Percentiles rank a stretch among this genome's conserved stretches.
Evolutionary conservation across 2,113 vertebrate species (phyloP).

Genomic region (Pipa parva): DNA sequence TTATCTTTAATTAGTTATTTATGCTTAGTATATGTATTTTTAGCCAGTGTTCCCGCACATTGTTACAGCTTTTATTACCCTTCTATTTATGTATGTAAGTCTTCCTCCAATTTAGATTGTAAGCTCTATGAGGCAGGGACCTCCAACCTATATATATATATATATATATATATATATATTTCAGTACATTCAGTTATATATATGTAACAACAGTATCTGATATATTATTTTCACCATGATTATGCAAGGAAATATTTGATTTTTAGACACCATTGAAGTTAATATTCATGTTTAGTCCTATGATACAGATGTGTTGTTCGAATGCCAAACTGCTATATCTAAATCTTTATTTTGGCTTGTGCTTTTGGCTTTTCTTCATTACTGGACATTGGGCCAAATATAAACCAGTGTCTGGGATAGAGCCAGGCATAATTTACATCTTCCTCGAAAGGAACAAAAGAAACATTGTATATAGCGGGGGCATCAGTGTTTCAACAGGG

Average conservation of each 20-base stretch:
- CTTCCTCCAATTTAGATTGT: too few species aligned
- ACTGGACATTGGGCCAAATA: slow-evolving; percentile 15
- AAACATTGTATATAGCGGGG: slow-evolving; percentile 20
- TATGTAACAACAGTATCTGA: too few species aligned
- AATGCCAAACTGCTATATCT: not conserved
- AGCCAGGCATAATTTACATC: slow-evolving; percentile 26
- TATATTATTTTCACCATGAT: too few species aligned
- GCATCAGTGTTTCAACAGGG: slow-evolving; percentile 1
- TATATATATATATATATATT: too few species aligned
- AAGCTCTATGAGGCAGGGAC: too few species aligned
- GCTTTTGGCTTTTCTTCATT: slow-evolving; percentile 13
- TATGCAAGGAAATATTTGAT: not conserved
- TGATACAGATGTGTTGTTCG: not conserved
- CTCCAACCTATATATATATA: too few species aligned
- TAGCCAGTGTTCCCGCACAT: too few species aligned
- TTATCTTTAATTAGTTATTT: too few species aligned
- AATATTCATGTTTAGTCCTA: not conserved
- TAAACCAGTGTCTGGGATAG: slow-evolving; percentile 2
- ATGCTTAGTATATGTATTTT: too few species aligned
- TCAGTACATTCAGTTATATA: too few species aligned
- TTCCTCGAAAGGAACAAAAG: slow-evolving; percentile 25
- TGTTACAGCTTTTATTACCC: too few species aligned
- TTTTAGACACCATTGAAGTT: not conserved
- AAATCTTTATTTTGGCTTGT: slow-evolving; percentile 30
- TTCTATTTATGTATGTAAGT: too few species aligned